Conservation (phyloP, 2,797 vertebrate species). For the Rhinella marina region DNA sequence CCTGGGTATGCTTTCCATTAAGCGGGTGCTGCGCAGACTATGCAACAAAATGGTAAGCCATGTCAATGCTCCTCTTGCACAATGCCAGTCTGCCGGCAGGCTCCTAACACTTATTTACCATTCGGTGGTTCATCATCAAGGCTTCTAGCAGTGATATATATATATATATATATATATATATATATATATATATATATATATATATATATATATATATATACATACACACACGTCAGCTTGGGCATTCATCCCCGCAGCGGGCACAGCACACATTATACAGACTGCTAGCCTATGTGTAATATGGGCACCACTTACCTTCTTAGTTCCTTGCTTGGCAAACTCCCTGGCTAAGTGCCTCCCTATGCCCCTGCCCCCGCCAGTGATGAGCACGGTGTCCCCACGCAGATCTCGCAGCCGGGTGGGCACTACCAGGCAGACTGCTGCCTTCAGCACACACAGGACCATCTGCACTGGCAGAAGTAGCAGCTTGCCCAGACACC, state of each 20-base stretch:
- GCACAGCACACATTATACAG: neutral
- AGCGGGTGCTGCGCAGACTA: neutral
- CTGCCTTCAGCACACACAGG: constrained; percentile 78
- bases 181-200: too few species aligned
- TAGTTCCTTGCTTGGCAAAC: constrained; percentile 88
- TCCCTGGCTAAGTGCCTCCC: constrained; percentile 92
- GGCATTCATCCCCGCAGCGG: neutral
- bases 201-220: too few species aligned
- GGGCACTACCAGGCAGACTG: constrained; percentile 79
- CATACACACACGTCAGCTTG: neutral
- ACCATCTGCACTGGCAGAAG: constrained; percentile 87
- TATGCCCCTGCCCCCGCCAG: constrained; percentile 95
- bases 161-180: too few species aligned
- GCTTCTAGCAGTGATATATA: neutral
- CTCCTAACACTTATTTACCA: neutral
- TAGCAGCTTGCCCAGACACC: constrained; percentile 80
- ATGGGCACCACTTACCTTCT: constrained; percentile 81
- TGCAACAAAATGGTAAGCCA: neutral
- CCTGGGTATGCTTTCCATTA: neutral
- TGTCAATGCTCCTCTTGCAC: neutral
- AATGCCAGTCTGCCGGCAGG: neutral
- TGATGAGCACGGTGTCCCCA: constrained; percentile 90
- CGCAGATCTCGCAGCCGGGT: constrained; percentile 82
- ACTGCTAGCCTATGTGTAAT: neutral
- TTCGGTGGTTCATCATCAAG: neutral